Evolutionary conservation across 2,113 vertebrate species (phyloP).

Genomic region (Arothron firmamentum): DNA sequence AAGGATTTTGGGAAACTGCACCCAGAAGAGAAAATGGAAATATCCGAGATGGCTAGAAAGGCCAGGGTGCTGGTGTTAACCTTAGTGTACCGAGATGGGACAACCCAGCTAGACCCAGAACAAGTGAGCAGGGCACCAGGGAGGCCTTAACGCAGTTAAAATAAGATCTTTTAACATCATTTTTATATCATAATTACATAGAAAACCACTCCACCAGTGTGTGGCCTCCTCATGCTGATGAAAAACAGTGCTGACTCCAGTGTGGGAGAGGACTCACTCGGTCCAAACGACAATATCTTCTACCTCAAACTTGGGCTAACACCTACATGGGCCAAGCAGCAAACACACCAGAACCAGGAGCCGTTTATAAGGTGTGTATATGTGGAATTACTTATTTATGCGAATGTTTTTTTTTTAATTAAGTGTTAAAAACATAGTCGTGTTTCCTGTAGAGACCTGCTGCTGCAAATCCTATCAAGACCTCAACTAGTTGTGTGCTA

Average conservation of each 20-base stretch:
- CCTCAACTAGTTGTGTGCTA: conserved; percentile 80
- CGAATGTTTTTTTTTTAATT: neutral
- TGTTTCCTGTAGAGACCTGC: conserved; percentile 71
- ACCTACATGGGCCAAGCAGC: conserved; percentile 66
- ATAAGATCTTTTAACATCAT: no score
- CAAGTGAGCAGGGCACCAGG: conserved; percentile 68
- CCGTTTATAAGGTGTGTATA: conserved; percentile 73
- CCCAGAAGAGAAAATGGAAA: conserved; percentile 62
- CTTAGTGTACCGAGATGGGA: conserved; percentile 82
- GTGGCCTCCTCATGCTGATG: conserved; percentile 81
- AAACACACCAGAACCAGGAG: conserved; percentile 44
- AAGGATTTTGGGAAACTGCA: conserved; percentile 71
- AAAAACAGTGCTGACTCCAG: conserved; percentile 50
- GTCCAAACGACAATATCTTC: conserved; percentile 62
- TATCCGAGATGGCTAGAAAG: conserved; percentile 60
- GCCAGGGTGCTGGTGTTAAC: conserved; percentile 76
- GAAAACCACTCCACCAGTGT: conserved; percentile 71
- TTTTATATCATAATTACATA: conserved; percentile 34
- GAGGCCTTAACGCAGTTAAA: no score
- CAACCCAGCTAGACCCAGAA: conserved; percentile 78
- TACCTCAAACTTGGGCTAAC: conserved; percentile 74
- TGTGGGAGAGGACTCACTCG: conserved; percentile 17
- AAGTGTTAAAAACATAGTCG: neutral
- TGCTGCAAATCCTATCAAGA: conserved; percentile 72
- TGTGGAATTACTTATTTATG: neutral